Percentiles rank a stretch among this genome's conserved stretches.
phyloP scores from a whole-genome alignment of 2,888 invertebrate species.

The Aspidiotus destructor region DNA sequence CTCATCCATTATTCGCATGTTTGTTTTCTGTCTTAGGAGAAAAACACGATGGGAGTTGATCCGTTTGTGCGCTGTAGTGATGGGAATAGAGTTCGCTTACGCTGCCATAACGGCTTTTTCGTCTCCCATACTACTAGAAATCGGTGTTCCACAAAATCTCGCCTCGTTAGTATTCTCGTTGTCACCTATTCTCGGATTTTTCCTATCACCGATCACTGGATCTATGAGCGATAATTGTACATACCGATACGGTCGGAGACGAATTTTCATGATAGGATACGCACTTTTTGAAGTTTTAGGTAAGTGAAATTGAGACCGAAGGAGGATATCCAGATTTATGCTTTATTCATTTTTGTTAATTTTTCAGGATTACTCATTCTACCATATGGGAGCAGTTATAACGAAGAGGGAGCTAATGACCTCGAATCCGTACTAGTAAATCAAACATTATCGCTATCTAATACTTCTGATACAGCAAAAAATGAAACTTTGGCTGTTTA shows the following conservation, averaged over 20 bases:
- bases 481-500: too few relatives aligned
- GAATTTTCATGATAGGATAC: constrained; percentile 83
- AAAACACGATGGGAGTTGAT: constrained; percentile 73
- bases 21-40: constrained; percentile 46
- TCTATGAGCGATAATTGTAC: constrained; percentile 85
- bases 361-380: constrained; percentile 7
- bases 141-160: constrained; percentile 82
- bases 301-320: constrained; percentile 40
- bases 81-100: constrained; percentile 96
- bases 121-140: constrained; percentile 83
- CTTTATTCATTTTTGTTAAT: not conserved
- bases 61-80: constrained; percentile 83
- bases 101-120: constrained; percentile 97
- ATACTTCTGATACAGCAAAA: too few relatives aligned
- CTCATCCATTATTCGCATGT: too few relatives aligned
- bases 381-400: not conserved
- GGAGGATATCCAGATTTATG: not conserved
- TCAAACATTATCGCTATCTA: too few relatives aligned
- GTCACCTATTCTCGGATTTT: constrained; percentile 88
- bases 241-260: constrained; percentile 66
- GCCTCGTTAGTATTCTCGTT: constrained; percentile 95
- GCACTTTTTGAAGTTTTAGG: constrained; percentile 83
- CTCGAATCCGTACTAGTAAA: too few relatives aligned
- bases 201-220: constrained; percentile 83
- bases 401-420: not conserved